Percentiles rank a stretch among this genome's conserved stretches.
Evolutionary conservation across 2,888 invertebrate species (phyloP).

Genomic region (Diloba caeruleocephala): DNA sequence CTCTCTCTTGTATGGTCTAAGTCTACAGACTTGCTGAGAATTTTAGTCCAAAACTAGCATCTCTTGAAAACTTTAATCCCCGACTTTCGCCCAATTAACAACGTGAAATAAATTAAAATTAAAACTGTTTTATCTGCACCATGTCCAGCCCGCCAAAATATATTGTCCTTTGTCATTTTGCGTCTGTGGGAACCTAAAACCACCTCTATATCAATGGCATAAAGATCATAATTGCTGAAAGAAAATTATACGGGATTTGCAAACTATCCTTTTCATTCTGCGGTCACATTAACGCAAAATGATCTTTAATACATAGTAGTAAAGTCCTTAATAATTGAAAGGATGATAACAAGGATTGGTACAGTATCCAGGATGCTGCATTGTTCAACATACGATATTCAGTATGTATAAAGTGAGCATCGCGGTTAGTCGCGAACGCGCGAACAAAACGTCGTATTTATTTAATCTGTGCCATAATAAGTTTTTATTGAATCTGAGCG

Average conservation of each 20-base stretch:
- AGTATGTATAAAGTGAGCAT: slow-evolving; percentile 51
- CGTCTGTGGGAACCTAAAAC: slow-evolving; percentile 1
- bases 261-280: slow-evolving; percentile 20
- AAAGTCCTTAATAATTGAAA: neutral
- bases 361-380: slow-evolving; percentile 54
- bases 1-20: no score
- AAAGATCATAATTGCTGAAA: slow-evolving; percentile 16
- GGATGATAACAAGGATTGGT: slow-evolving; percentile 12
- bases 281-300: slow-evolving; percentile 3
- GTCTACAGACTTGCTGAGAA: no score
- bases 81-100: slow-evolving; percentile 24
- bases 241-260: slow-evolving; percentile 11
- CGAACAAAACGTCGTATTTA: slow-evolving; percentile 16
- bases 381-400: slow-evolving; percentile 47
- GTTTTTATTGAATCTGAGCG: slow-evolving; percentile 14
- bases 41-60: neutral
- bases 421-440: slow-evolving; percentile 37
- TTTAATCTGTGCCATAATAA: slow-evolving; percentile 21
- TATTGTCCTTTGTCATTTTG: slow-evolving; percentile 32
- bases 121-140: slow-evolving; percentile 41
- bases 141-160: slow-evolving; percentile 41
- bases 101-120: slow-evolving; percentile 28
- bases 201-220: neutral
- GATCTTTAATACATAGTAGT: neutral
- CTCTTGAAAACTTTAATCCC: slow-evolving; percentile 4